Conservation (phyloP, 2,888 invertebrate genomes). For the Tetrapedia diversipes region DNA sequence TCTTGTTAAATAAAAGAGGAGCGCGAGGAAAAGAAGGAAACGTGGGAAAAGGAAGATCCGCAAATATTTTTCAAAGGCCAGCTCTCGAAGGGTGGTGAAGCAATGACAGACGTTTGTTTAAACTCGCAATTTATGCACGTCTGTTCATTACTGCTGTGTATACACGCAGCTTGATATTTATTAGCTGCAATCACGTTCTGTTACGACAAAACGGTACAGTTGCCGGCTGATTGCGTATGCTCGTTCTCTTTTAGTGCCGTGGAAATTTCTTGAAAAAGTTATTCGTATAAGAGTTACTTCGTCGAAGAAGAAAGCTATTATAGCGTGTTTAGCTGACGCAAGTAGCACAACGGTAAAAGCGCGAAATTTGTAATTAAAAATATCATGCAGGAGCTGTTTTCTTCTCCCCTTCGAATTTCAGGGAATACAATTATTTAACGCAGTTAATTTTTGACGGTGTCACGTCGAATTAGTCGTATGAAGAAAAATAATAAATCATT, state of each 20-base stretch:
- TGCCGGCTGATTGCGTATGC: not conserved
- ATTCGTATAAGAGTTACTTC: no score
- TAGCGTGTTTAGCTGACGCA: not conserved
- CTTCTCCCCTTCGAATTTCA: no score
- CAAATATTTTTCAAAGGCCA: no score
- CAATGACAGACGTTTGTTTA: constrained; percentile 15
- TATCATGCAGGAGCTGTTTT: no score
- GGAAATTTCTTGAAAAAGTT: not conserved
- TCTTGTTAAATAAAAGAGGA: not conserved
- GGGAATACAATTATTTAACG: no score
- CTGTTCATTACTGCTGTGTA: constrained; percentile 1
- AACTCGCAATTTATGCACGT: constrained; percentile 11
- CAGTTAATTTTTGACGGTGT: no score
- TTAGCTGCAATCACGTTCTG: constrained; percentile 6
- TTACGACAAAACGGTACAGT: constrained; percentile 17
- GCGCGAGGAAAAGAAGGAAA: no score
- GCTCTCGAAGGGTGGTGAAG: not conserved
- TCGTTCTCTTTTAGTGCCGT: not conserved
- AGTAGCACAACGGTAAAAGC: no score
- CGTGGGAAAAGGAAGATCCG: no score
- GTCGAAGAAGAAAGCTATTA: not conserved
- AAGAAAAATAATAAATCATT: no score
- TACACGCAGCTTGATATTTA: constrained; percentile 4
- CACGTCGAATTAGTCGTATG: no score
- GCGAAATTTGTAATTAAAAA: no score